Conservation (phyloP, 2,113 vertebrate species). For the Tylochromis polylepis region DNA sequence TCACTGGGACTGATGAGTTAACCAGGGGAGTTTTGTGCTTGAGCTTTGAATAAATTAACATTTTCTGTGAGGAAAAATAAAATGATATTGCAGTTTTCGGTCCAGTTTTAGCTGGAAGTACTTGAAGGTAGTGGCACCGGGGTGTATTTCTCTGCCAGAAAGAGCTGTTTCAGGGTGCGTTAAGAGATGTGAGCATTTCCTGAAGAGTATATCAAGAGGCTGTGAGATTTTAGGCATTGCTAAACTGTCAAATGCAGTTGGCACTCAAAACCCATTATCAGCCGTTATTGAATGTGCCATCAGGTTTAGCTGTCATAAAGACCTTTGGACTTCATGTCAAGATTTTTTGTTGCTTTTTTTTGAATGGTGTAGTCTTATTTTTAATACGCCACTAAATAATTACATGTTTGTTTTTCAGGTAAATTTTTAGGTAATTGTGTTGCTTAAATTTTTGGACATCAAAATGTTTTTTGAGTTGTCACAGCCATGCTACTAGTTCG, state of each 20-base stretch:
- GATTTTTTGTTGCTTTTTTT: neutral
- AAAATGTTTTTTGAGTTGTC: neutral
- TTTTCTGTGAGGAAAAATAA: neutral
- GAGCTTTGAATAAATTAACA: neutral
- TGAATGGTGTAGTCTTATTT: accelerated
- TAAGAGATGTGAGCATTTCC: neutral
- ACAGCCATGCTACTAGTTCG: neutral
- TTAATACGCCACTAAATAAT: neutral
- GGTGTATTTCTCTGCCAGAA: neutral
- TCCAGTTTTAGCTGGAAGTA: neutral
- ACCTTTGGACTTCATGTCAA: neutral
- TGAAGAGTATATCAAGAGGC: neutral
- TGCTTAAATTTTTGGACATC: neutral
- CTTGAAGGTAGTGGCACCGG: neutral
- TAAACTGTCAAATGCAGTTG: constrained; percentile 8
- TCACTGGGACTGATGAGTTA: neutral
- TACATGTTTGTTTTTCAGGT: neutral
- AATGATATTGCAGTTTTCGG: neutral
- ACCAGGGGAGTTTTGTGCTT: neutral
- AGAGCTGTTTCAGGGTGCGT: neutral
- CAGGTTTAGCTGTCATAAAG: neutral
- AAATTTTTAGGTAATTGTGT: neutral
- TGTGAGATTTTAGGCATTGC: neutral
- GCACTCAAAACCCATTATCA: neutral
- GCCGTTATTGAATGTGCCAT: neutral